phyloP scores from a whole-genome alignment of 2,797 vertebrate genomes.

The Pseudomugil tenellus region DNA sequence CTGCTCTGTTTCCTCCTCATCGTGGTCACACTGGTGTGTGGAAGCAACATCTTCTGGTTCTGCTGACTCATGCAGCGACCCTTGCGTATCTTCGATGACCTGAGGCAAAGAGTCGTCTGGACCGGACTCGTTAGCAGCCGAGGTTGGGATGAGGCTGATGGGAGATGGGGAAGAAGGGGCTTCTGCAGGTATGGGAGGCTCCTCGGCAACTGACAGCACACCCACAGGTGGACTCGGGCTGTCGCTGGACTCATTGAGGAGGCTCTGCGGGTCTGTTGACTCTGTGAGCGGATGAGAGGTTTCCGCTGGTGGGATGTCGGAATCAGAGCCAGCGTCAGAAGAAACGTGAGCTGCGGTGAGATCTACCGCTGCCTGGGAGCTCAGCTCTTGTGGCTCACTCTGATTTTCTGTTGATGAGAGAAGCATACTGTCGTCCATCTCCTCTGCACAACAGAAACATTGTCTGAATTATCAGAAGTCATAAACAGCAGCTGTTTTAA shows the following conservation, averaged over 20 bases:
- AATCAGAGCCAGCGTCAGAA: constrained; percentile 34
- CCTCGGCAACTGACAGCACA: constrained; percentile 9
- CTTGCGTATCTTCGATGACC: constrained; percentile 11
- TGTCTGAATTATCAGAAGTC: background rate
- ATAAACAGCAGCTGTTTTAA: background rate
- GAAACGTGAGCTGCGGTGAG: constrained; percentile 47
- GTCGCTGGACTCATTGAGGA: constrained; percentile 23
- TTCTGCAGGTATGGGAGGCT: constrained; percentile 23
- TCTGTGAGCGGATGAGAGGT: constrained; percentile 30
- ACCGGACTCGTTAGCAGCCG: background rate
- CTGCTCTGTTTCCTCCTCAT: constrained; percentile 37
- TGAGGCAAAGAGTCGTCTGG: constrained; percentile 5
- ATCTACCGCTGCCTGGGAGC: constrained; percentile 47
- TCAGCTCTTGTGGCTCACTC: constrained; percentile 45
- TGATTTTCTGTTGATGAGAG: constrained; percentile 40
- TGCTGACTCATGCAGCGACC: constrained; percentile 24
- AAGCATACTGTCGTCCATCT: constrained; percentile 66
- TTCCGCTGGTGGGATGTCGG: constrained; percentile 38
- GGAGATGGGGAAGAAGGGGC: constrained; percentile 32
- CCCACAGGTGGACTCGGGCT: constrained; percentile 30
- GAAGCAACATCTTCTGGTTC: constrained; percentile 29
- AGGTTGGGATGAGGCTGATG: constrained; percentile 32
- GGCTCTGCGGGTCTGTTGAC: constrained; percentile 30
- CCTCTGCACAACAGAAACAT: constrained; percentile 60
- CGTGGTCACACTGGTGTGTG: constrained; percentile 37